Percentiles rank a stretch among this genome's conserved stretches.
These are phyloP conservation scores for Poicephalus meyeri DNA, from an alignment of 2,113 vertebrate species.

Conservation along the genomic window DNA sequence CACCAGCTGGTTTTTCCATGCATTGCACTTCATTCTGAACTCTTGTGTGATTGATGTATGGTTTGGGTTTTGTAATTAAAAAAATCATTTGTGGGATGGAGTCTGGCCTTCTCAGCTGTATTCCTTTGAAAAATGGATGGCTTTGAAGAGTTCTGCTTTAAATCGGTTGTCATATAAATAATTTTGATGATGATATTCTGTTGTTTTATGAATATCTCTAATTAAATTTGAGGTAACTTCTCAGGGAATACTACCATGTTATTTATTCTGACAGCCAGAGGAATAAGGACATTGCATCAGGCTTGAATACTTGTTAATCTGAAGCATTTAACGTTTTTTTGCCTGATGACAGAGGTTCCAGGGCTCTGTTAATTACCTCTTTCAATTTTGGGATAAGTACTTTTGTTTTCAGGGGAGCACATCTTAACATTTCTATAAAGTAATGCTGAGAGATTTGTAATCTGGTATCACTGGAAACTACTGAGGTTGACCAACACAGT, in stretches of 20 bases:
- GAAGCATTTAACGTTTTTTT: constrained; percentile 1
- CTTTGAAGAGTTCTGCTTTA: constrained; percentile 57
- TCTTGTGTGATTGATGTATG: background rate
- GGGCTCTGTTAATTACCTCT: constrained; percentile 77
- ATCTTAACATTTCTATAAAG: background rate
- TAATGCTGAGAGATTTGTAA: constrained; percentile 16
- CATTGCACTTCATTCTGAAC: fast-evolving
- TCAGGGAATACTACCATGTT: background rate
- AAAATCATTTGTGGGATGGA: background rate
- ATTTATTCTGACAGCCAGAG: constrained; percentile 33
- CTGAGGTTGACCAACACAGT: background rate
- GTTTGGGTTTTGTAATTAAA: background rate
- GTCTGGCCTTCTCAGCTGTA: constrained; percentile 27
- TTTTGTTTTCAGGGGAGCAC: background rate
- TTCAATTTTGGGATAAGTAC: constrained; percentile 57
- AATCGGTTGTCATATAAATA: constrained; percentile 53
- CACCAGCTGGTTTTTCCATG: fast-evolving
- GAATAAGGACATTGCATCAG: background rate
- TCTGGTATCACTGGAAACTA: background rate
- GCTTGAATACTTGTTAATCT: background rate
- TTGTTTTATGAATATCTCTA: constrained; percentile 56
- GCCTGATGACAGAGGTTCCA: constrained; percentile 54
- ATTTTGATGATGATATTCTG: constrained; percentile 58
- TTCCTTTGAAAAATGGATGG: constrained; percentile 55
- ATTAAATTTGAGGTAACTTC: constrained; percentile 55